A percentile compares a stretch with the other conserved stretches of the same genome.
phyloP scores from a whole-genome alignment of 1,140 invertebrate genomes.

The Drosophila asahinai region DNA sequence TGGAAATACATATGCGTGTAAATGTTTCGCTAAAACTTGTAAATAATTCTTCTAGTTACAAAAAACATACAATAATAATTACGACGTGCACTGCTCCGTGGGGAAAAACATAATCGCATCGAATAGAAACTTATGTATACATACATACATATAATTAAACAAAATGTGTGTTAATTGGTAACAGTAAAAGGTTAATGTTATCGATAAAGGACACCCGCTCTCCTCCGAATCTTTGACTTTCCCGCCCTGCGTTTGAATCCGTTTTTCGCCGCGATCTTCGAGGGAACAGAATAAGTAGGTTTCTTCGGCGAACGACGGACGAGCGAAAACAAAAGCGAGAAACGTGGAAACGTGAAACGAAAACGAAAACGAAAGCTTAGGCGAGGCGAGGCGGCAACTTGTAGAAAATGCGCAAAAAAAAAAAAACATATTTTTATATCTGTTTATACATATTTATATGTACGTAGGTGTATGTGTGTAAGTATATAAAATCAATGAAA shows the following conservation, averaged over 20 bases:
- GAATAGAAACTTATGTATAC: constrained; percentile 49
- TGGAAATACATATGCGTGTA: constrained; percentile 49
- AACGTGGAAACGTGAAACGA: constrained; percentile 21
- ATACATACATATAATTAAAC: constrained; percentile 9
- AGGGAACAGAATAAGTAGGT: constrained; percentile 25
- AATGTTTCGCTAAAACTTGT: constrained; percentile 32
- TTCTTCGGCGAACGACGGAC: constrained; percentile 19
- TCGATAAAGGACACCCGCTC: constrained; percentile 14
- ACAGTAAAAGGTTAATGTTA: constrained; percentile 19
- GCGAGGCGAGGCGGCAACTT: constrained; percentile 42
- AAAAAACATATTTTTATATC: constrained; percentile 19
- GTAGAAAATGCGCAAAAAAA: constrained; percentile 28
- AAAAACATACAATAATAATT: constrained; percentile 18
- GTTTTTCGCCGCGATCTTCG: not conserved
- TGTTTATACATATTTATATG: constrained; percentile 19
- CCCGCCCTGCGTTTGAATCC: not conserved
- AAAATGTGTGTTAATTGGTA: constrained; percentile 19
- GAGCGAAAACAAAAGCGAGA: constrained; percentile 42
- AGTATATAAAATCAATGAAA: constrained; percentile 53
- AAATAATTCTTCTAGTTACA: constrained; percentile 45
- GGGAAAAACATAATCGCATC: constrained; percentile 10
- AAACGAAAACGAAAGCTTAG: constrained; percentile 52
- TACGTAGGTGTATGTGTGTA: constrained; percentile 5
- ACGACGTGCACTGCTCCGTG: too few species aligned
- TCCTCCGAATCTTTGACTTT: constrained; percentile 33